phyloP scores from a whole-genome alignment of 2,888 invertebrate species.

The Isoperla grammatica region DNA sequence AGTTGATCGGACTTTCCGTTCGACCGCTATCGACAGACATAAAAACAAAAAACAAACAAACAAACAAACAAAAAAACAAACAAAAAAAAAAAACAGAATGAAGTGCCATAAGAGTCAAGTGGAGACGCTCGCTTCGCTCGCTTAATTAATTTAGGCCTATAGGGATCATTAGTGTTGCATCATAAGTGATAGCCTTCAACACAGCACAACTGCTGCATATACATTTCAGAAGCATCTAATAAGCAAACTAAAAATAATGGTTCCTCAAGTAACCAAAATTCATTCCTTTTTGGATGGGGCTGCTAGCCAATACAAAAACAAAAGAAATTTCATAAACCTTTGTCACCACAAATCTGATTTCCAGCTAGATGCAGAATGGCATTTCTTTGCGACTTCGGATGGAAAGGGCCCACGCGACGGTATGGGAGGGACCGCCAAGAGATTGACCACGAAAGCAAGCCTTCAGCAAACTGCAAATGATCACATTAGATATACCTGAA shows the following conservation, averaged over 20 bases:
- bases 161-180: too few species aligned
- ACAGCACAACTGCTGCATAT: too few species aligned
- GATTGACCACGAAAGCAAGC: constrained; percentile 29
- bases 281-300: constrained; percentile 5
- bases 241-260: constrained; percentile 24
- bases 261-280: constrained; percentile 15
- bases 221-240: constrained; percentile 26
- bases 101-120: too few species aligned
- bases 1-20: too few species aligned
- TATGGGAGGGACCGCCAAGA: constrained; percentile 31
- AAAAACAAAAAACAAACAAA: too few species aligned
- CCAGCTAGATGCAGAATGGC: constrained; percentile 26
- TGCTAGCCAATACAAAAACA: constrained; percentile 1
- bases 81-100: too few species aligned
- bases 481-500: too few species aligned
- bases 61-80: too few species aligned
- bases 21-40: too few species aligned
- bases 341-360: constrained; percentile 17
- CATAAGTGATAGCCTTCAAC: too few species aligned
- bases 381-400: constrained; percentile 29
- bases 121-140: too few species aligned
- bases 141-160: too few species aligned
- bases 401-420: constrained; percentile 29
- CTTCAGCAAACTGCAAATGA: constrained; percentile 22
- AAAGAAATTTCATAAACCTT: background rate